Evolutionary conservation across 2,113 vertebrate species (phyloP).

Genomic region (Ellobius talpinus): DNA sequence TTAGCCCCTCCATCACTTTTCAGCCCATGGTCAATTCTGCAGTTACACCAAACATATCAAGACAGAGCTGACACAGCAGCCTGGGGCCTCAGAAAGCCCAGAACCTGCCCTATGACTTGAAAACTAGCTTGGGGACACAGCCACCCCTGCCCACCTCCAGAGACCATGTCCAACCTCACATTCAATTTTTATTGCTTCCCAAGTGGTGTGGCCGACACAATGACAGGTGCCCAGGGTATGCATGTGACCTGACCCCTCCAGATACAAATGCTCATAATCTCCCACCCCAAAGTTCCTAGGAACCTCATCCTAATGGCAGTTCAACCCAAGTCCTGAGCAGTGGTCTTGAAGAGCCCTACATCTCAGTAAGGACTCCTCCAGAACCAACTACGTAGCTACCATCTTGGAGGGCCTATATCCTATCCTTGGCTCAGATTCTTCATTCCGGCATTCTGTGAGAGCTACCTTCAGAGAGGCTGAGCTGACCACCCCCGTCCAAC

Average conservation of each 20-base stretch:
- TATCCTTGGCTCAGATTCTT: neutral
- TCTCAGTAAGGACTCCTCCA: neutral
- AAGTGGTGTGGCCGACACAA: fast-evolving
- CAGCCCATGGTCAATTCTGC: neutral
- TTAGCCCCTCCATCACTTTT: neutral
- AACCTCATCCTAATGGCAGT: fast-evolving
- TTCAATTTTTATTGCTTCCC: neutral
- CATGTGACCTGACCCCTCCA: neutral
- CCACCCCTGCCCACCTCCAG: neutral
- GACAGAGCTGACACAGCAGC: neutral
- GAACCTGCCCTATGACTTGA: neutral
- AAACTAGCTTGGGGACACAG: neutral
- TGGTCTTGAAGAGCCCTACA: fast-evolving
- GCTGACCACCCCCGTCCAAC: neutral
- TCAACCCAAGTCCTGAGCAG: neutral
- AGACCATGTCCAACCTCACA: neutral
- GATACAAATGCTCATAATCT: neutral
- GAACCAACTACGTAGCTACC: neutral
- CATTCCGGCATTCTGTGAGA: neutral
- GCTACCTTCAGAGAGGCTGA: neutral
- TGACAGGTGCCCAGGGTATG: neutral
- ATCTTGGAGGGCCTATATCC: fast-evolving
- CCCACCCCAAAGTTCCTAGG: neutral
- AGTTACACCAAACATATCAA: neutral
- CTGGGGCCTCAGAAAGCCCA: neutral